Evolutionary conservation across 2,113 vertebrate species (phyloP), one percentile per base, ranked within the genome.

Genomic region (Xyliphius kryptos): DNA sequence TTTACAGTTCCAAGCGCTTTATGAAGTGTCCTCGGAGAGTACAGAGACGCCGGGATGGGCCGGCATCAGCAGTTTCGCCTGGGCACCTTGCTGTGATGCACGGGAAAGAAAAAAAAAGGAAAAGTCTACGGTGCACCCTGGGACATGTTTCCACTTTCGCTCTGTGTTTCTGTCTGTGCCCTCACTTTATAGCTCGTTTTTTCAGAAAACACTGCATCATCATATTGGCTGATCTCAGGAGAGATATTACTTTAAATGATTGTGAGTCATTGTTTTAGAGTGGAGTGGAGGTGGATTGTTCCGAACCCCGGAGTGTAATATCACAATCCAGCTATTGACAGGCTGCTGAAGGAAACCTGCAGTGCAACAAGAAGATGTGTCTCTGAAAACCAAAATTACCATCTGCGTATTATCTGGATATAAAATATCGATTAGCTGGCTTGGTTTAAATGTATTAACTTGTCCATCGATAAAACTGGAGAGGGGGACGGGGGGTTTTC

Each of bases 1-100:
- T 87, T 85, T 88, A 85, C 79, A 82, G 76, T 74, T 56, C 67
- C 59, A 61, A 79, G 82, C 81, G 78, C 83, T 87, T 87, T 85
- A 85, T 87, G 79, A 85, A 83, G 81, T 77, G 79, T 77, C 83
- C 74, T 56, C 60, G 58, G 83, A 84, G 86, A 77, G 77, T 78
- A 79, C 73, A 74, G 75, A 81, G 76, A 74, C 71, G 74, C 74
- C 74, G 76, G 70, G 72, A 79, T 79, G 74, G 76, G 78, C 73
- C 72, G 67, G 66, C 72, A 77, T 86, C 84, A 86, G 86, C 83
- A 76, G 73, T 79, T 85, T 69, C 76, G 63, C 76, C 75, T 72
- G 62, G 74, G 78, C 74, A 82, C 77, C 73, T 74, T 52, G 71
- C 66, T 38, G 70, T 83, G 79, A 82, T 83, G 76, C 84, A 83